Base-by-base conservation (phyloP, 2,797 vertebrate species). In the Hybognathus amarus region DNA sequence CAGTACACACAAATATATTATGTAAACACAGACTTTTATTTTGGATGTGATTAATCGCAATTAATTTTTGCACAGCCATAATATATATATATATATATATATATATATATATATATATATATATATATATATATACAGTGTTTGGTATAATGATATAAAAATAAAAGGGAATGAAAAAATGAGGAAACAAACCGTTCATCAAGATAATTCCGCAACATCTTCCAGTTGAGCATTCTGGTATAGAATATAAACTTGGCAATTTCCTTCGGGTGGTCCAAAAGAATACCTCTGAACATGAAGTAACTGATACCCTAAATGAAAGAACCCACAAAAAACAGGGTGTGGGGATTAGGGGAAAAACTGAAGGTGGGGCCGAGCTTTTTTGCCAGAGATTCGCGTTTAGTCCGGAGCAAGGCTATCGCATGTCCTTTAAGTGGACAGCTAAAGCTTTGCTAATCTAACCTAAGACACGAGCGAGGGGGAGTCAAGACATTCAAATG, bases 201-300 rank as follows among this genome's bases (percentile, higher is more conserved):
- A 89, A 99, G 96, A 90, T 99, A 99, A 91, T 98, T 95, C 92
- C 97, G 95, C 89, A 99, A 93, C 95, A 98, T 99, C 95, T 99
- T 99, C 98, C 98, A 99, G 91, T 99, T 97, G 89, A 99, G 96
- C 85, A 95, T 97, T 92, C 97, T 96, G 70, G 98, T 99, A 91
- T 96, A 99, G 94, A 99, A 99, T 91, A 99, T 98, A 92, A 98
- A 99, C 88, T 98, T 99, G 63, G 97, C 97, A 91, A 99, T 95
- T 94, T 99, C 98, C 88, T 95, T 97, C 5, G 98, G 95, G 30
- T 97, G 97, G 94, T 99, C 97, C 4, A 96, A 92, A 59, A 99
- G 90, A 90, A 99, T 98, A 83, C 97, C 97, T 92, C 97, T 98
- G 91, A 96, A 98, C 96, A 99, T 97, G 91, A 99, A 98, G 91